Evolutionary conservation across 2,113 vertebrate species (phyloP), one percentile per base, ranked within the genome.

Genomic region (Merops nubicus): DNA sequence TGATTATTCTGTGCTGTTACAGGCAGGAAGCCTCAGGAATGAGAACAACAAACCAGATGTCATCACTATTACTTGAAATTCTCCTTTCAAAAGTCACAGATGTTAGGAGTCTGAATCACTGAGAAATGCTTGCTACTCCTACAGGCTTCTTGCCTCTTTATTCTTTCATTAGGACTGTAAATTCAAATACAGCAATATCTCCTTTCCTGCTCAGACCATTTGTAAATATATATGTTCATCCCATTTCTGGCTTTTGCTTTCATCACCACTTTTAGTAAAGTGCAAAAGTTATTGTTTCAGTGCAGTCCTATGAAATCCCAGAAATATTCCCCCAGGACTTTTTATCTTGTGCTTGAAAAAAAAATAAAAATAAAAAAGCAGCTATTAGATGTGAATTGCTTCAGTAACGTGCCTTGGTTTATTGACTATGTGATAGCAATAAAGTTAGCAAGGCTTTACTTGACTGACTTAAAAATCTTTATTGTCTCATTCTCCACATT

Each of bases 1-100:
- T 88, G 38, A 85, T 93, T 93, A 59, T 75, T 89, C 85, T 69
- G 45, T 93, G 53, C 87, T 69, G 45, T 83, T 76, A 65, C n/a
- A 88, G 63, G 9, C 81, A 79, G 62, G 79, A 94, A 90, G 38
- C 19, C 63, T 75, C 47, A 51, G 60, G 56, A 89, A 85, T 29
- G 9, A 78, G 60, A 91, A 84, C 75, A 85, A 72, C 51, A 84
- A 92, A 60, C 26, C 29, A 92, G 51, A 84, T 75, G n/a, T 74
- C 82, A 64, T 67, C 56, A 64, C 23, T 91, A 18, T 64, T 67
- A 47, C 64, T 74, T 78, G 43, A 72, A 95, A 90, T 18, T 62
- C 43, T 56, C 63, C 43, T 85, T 91, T 91, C 60, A 95, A 68
- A 74, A 54, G 45, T 42, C 68, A 68, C n/a, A 78, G 42, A 81